Evolutionary conservation across 1,140 invertebrate species (phyloP).

Genomic region (Chymomyza costata): DNA sequence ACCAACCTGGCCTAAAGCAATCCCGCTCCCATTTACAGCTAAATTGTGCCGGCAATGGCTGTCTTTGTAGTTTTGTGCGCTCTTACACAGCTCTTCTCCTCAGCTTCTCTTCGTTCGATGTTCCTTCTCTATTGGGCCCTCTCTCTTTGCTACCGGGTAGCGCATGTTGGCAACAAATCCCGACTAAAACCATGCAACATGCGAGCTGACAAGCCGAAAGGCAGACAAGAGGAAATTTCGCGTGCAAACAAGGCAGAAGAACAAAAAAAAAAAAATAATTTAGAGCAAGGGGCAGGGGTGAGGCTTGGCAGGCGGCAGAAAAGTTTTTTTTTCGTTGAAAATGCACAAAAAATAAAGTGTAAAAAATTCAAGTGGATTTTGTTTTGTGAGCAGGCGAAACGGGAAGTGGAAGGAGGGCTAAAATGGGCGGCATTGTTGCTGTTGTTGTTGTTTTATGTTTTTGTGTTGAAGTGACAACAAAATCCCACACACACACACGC

Average conservation of each 20-base stretch:
- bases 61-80: too few species aligned
- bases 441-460: conserved; percentile 39
- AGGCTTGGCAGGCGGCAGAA: too few species aligned
- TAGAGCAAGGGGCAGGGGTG: conserved; percentile 2
- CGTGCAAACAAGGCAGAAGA: conserved; percentile 55
- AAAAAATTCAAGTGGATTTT: conserved; percentile 73
- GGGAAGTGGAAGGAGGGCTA: too few species aligned
- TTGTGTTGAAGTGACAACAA: conserved; percentile 72
- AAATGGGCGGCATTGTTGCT: too few species aligned
- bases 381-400: too few species aligned
- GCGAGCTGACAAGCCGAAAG: conserved; percentile 71
- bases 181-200: conserved; percentile 71
- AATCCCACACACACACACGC: conserved; percentile 44
- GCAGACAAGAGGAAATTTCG: conserved; percentile 71
- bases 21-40: too few species aligned
- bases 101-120: conserved; percentile 26
- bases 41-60: too few species aligned
- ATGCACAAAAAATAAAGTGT: conserved; percentile 70
- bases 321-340: too few species aligned
- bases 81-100: too few species aligned
- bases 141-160: too few species aligned
- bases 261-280: conserved; percentile 2
- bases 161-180: conserved; percentile 58
- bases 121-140: too few species aligned
- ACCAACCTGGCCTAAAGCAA: too few species aligned